Percentiles rank a stretch among this genome's conserved stretches.
phyloP scores from a whole-genome alignment of 2,888 invertebrate species.

The Platycheirus rosarum region DNA sequence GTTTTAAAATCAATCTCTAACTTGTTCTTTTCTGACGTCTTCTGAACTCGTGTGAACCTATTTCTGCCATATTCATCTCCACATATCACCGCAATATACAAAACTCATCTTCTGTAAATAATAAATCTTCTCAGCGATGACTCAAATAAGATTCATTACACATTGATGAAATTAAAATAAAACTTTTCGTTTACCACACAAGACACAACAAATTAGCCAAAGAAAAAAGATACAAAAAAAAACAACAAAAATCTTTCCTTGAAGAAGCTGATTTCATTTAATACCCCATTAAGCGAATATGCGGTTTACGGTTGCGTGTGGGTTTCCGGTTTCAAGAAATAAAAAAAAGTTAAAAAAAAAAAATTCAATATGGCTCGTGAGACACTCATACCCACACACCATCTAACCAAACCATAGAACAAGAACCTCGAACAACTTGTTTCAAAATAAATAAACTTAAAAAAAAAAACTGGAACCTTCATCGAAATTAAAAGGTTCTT shows the following conservation, averaged over 20 bases:
- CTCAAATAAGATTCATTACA: slow-evolving; percentile 57
- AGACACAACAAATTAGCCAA: not conserved
- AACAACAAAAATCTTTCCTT: slow-evolving; percentile 33
- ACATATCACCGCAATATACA: no score
- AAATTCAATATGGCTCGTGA: slow-evolving; percentile 71
- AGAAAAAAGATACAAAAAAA: slow-evolving; percentile 6
- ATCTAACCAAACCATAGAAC: slow-evolving; percentile 6
- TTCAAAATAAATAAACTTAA: slow-evolving; percentile 66
- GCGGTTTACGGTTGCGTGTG: slow-evolving; percentile 69
- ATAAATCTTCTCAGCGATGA: slow-evolving; percentile 28
- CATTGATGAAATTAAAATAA: slow-evolving; percentile 64
- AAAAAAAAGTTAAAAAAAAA: slow-evolving; percentile 20
- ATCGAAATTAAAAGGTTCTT: slow-evolving; percentile 72
- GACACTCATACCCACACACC: slow-evolving; percentile 42
- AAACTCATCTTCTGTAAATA: not conserved
- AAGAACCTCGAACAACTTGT: slow-evolving; percentile 60
- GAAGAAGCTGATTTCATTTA: slow-evolving; percentile 74
- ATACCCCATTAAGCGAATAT: slow-evolving; percentile 71
- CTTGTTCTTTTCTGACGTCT: no score
- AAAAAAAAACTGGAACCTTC: slow-evolving; percentile 38
- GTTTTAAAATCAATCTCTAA: no score
- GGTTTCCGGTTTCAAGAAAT: slow-evolving; percentile 71
- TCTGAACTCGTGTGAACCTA: no score
- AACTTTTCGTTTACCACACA: slow-evolving; percentile 29
- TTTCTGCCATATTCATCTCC: no score